Conservation (phyloP, 2,797 vertebrate species). For the Oreochromis grahami region DNA sequence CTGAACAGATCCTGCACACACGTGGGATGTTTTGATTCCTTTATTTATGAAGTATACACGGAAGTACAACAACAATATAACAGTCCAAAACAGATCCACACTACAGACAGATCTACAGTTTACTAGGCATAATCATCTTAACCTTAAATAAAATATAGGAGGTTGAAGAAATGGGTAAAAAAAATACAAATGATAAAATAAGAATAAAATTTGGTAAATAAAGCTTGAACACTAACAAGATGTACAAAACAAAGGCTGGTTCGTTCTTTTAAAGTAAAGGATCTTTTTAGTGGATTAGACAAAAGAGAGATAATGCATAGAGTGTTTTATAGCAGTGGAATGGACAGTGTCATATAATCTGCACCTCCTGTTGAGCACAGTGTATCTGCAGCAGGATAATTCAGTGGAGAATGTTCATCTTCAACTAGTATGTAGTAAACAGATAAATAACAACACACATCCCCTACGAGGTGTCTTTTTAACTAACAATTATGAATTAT, state of each 20-base stretch:
- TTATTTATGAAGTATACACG: background rate
- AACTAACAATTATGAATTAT: background rate
- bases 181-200: background rate
- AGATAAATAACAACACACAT: background rate
- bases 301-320: too few relatives aligned
- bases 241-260: background rate
- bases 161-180: background rate
- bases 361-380: background rate
- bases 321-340: background rate
- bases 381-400: background rate
- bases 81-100: background rate
- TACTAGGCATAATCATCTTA: background rate
- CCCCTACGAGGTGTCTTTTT: background rate
- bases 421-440: background rate
- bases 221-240: background rate
- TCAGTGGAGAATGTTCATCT: background rate
- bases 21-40: background rate
- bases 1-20: background rate
- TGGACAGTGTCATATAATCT: background rate
- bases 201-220: background rate
- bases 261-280: background rate
- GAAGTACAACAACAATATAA: background rate
- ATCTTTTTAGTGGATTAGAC: too few relatives aligned
- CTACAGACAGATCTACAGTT: background rate
- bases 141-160: background rate